These are phyloP conservation scores for Pissodes strobi DNA, from an alignment of 1,140 invertebrate genomes.

Conservation along the genomic window DNA sequence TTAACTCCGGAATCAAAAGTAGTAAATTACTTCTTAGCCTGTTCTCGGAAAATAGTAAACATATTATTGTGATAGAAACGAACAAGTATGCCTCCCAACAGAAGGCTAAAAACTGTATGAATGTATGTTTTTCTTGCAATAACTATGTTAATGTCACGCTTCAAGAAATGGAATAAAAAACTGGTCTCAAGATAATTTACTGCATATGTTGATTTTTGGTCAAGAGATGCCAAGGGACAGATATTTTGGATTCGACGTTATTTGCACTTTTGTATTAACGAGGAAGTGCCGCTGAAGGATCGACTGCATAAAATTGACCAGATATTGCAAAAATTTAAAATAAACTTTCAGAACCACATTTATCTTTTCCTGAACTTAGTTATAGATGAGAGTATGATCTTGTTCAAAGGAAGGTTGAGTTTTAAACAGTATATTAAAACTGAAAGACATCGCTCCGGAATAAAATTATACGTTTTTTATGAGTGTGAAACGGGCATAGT, in stretches of 20 bases:
- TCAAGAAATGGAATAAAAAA: neutral
- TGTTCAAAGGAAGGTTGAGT: too few relatives aligned
- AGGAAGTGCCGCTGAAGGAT: neutral
- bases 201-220: neutral
- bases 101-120: neutral
- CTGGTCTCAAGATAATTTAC: neutral
- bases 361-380: neutral
- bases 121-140: neutral
- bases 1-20: neutral
- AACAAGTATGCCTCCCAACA: too few relatives aligned
- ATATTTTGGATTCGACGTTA: neutral
- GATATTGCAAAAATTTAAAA: neutral
- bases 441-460: neutral
- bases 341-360: neutral
- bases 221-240: neutral
- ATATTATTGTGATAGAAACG: too few relatives aligned
- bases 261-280: neutral
- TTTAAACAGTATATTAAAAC: too few relatives aligned
- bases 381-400: too few relatives aligned
- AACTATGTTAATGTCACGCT: too few relatives aligned
- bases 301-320: neutral
- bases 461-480: neutral
- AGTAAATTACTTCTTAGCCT: neutral
- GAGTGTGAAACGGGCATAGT: neutral
- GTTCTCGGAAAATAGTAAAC: neutral